Evolutionary conservation across 53 echinoderm and acorn worm genomes (phyloP).

Genomic region (Pentamera pediparva): DNA sequence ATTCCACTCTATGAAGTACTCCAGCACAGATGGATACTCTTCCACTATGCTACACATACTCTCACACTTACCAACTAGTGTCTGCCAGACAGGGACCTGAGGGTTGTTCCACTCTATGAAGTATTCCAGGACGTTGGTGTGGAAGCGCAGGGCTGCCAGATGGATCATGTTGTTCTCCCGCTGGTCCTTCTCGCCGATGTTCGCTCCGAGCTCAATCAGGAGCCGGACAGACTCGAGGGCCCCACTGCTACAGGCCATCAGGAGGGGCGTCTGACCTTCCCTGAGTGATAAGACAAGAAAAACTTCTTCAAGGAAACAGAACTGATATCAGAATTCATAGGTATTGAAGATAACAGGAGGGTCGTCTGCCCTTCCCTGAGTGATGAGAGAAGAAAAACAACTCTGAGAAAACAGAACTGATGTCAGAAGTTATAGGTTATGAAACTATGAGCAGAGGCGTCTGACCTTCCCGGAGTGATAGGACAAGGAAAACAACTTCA

Average conservation of each 20-base stretch:
- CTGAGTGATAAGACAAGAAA: no score
- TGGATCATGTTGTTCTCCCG: constrained; percentile 91
- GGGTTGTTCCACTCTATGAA: constrained; percentile 91
- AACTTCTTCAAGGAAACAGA: no score
- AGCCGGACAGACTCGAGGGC: constrained; percentile 86
- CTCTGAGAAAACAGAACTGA: no score
- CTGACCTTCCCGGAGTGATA: constrained; percentile 44
- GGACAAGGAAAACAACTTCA: no score
- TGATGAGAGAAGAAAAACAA: no score
- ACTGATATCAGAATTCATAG: no score
- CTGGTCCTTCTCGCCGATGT: constrained; percentile 66
- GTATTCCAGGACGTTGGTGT: constrained; percentile 89
- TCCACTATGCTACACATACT: neutral
- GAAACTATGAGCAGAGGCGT: constrained; percentile 89
- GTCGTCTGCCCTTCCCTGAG: no score
- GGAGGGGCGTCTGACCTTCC: constrained; percentile 72
- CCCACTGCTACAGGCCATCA: constrained; percentile 91
- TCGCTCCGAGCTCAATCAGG: constrained; percentile 73
- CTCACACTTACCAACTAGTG: constrained; percentile 73
- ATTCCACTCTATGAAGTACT: constrained; percentile 89
- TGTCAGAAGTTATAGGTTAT: no score
- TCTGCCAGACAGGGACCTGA: constrained; percentile 95
- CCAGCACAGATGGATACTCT: no score
- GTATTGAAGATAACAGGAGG: no score
- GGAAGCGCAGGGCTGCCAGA: constrained; percentile 89